These are phyloP conservation scores for Odocoileus virginianus DNA, from an alignment of 2,113 vertebrate species.

Conservation along the genomic window DNA sequence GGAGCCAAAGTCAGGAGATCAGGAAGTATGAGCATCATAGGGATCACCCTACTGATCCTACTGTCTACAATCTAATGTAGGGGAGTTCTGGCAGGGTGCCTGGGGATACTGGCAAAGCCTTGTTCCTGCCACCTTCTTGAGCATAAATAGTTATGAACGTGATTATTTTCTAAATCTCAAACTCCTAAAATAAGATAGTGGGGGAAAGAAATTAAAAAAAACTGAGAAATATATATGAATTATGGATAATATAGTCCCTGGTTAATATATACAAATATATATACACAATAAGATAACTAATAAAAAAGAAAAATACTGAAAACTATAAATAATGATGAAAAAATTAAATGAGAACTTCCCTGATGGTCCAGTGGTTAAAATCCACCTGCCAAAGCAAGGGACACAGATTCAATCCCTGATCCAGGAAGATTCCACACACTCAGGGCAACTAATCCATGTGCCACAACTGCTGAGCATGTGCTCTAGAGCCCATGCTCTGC, in stretches of 20 bases:
- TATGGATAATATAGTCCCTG: background rate
- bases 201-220: background rate
- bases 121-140: background rate
- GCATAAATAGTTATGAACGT: background rate
- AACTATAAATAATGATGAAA: background rate
- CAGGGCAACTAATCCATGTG: background rate
- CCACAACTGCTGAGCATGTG: background rate
- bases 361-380: background rate
- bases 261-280: background rate
- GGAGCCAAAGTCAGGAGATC: background rate
- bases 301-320: background rate
- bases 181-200: background rate
- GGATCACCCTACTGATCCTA: background rate
- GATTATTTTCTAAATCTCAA: background rate
- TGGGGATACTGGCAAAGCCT: background rate
- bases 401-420: background rate
- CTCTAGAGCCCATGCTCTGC: background rate
- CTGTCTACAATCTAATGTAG: background rate
- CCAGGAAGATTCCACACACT: background rate
- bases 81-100: background rate
- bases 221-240: background rate
- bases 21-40: background rate
- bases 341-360: background rate
- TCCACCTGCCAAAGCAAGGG: background rate
- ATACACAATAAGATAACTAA: background rate